Evolutionary conservation across 2,888 invertebrate genomes (phyloP).

Genomic region (Hirtodrosophila cameraria): DNA sequence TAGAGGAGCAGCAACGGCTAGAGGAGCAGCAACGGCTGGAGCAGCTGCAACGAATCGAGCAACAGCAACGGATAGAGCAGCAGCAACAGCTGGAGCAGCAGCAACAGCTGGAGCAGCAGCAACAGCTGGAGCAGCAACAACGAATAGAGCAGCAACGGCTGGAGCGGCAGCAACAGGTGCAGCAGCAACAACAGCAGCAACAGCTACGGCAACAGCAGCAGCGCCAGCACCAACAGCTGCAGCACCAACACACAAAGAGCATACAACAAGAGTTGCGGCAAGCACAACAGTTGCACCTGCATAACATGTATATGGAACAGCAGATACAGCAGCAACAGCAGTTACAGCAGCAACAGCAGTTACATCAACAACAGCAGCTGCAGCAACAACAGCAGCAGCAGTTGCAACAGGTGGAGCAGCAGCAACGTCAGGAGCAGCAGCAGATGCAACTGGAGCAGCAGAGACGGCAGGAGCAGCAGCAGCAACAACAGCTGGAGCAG

Average conservation of each 20-base stretch:
- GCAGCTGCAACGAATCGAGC: not conserved
- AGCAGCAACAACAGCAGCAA: no score
- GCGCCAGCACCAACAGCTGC: no score
- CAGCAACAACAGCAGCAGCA: not conserved
- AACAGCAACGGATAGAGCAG: not conserved
- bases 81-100: no score
- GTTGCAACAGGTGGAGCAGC: not conserved
- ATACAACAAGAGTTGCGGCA: not conserved
- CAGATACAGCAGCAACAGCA: conserved; percentile 6
- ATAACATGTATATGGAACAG: no score
- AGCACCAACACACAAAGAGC: not conserved
- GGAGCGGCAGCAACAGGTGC: no score
- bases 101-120: no score
- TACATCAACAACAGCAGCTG: not conserved
- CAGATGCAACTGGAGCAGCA: not conserved
- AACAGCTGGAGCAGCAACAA: no score
- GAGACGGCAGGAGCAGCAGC: not conserved
- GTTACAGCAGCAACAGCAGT: not conserved
- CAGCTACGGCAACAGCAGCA: conserved; percentile 34
- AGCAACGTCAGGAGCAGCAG: not conserved
- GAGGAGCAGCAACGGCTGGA: not conserved
- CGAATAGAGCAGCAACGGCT: conserved; percentile 64
- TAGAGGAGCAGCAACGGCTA: not conserved
- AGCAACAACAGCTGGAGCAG: not conserved
- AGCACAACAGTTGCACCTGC: no score